Percentiles rank a stretch among this genome's conserved stretches.
These are phyloP conservation scores for Ochotona princeps DNA, from an alignment of 2,113 vertebrate species.

Conservation along the genomic window DNA sequence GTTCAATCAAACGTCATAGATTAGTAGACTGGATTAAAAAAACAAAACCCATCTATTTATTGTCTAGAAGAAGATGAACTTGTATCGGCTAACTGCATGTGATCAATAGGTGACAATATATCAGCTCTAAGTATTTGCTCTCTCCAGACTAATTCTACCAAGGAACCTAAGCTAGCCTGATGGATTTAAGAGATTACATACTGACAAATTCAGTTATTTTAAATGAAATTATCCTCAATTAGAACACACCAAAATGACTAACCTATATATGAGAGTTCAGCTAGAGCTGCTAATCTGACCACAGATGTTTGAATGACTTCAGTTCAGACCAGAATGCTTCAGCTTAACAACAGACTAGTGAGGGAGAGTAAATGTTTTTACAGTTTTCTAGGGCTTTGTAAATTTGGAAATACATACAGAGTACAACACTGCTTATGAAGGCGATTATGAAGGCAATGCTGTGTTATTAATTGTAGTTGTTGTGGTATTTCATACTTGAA, in stretches of 20 bases:
- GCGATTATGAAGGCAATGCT: neutral
- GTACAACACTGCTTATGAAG: neutral
- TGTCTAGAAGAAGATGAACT: too few species aligned
- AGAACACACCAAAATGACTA: neutral
- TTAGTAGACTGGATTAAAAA: too few species aligned
- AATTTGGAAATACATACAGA: neutral
- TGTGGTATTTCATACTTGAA: neutral
- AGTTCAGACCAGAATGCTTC: neutral
- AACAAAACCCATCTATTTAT: too few species aligned
- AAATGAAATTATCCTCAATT: neutral
- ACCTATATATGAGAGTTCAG: neutral
- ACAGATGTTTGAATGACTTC: neutral
- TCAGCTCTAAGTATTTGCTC: neutral
- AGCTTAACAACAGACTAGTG: neutral
- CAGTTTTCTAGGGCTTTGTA: neutral
- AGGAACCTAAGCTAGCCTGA: neutral
- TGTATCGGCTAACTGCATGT: neutral
- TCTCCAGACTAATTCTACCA: neutral
- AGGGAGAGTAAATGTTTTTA: neutral
- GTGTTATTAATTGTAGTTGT: neutral
- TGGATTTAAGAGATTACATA: neutral
- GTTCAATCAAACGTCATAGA: too few species aligned
- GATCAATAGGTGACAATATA: too few species aligned
- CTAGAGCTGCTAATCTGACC: neutral
- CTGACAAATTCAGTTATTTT: neutral